Evolutionary conservation across 1,140 invertebrate genomes (phyloP).

Genomic region (Octopus bimaculoides): DNA sequence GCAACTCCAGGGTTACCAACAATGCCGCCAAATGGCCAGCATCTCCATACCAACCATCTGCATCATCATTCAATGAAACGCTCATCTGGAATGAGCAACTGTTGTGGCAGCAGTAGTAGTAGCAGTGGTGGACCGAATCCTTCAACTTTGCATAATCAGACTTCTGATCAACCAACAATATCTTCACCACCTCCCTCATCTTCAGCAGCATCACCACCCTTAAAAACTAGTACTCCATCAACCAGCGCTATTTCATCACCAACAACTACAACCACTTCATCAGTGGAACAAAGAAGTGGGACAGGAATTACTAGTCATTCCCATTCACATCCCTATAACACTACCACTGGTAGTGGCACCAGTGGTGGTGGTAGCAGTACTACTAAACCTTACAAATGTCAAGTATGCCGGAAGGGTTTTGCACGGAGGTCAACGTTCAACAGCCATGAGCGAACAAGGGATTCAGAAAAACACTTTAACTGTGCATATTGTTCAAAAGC

Average conservation of each 20-base stretch:
- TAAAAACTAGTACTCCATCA: not conserved
- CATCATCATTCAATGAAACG: not conserved
- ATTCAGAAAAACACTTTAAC: not conserved
- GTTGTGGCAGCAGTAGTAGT: not conserved
- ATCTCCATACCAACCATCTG: not conserved
- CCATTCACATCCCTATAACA: not conserved
- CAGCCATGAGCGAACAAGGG: not conserved
- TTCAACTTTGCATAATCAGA: not conserved
- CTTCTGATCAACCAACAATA: not conserved
- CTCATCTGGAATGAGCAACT: not conserved
- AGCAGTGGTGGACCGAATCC: not conserved
- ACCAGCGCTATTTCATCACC: not conserved
- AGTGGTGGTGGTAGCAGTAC: not conserved
- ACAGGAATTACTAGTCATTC: not conserved
- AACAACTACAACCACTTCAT: not conserved
- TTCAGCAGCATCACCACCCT: not conserved
- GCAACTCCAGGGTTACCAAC: not conserved
- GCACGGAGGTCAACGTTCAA: not conserved
- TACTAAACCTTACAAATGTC: conserved; percentile 9
- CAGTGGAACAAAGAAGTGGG: not conserved
- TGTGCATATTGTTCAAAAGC: not conserved
- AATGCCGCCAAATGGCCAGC: not conserved
- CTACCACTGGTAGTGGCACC: not conserved
- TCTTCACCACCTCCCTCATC: not conserved
- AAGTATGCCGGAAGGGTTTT: not conserved